Evolutionary conservation across 2,113 vertebrate species (phyloP).

Genomic region (Circaetus gallicus): DNA sequence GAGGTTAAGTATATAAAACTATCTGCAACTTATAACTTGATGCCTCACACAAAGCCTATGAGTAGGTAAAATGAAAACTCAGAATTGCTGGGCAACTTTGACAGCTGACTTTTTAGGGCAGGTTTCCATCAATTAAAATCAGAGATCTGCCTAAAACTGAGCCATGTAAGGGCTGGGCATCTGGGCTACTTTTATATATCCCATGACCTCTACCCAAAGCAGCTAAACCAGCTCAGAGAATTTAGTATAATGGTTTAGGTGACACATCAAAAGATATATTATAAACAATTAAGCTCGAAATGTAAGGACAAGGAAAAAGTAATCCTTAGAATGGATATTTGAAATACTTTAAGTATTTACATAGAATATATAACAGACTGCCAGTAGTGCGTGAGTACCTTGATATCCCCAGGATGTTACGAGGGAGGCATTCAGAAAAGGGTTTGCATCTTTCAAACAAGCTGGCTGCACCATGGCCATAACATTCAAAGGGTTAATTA

Average conservation of each 20-base stretch:
- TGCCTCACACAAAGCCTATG: background rate
- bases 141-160: background rate
- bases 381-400: background rate
- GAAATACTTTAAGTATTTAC: background rate
- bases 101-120: background rate
- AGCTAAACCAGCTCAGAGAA: background rate
- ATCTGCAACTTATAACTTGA: background rate
- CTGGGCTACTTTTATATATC: background rate
- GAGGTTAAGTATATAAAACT: background rate
- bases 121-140: background rate
- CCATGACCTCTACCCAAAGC: background rate
- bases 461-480: background rate
- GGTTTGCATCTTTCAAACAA: background rate
- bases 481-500: slow-evolving; percentile 64
- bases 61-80: background rate
- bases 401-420: background rate
- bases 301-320: background rate
- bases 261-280: background rate
- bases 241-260: background rate
- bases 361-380: background rate
- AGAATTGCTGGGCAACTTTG: background rate
- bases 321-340: background rate
- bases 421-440: background rate
- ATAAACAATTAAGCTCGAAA: background rate
- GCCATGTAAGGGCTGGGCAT: background rate